Percentiles rank a stretch among this genome's conserved stretches.
phyloP scores from a whole-genome alignment of 92 coral and sea anemone genomes.

The Micromussa lordhowensis region DNA sequence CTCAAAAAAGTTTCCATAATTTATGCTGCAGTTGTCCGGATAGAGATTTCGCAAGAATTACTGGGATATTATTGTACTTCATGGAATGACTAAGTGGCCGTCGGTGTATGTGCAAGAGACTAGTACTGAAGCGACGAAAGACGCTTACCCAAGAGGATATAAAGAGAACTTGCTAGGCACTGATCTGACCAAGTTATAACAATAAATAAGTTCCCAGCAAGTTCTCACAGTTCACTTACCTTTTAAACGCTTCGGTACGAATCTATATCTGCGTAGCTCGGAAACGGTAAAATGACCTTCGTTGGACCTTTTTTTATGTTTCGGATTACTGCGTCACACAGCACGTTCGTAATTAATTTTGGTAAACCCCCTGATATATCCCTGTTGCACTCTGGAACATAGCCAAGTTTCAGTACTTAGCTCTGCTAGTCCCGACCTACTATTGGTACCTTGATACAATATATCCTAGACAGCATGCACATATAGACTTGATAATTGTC shows the following conservation, averaged over 20 bases:
- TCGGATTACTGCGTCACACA: neutral
- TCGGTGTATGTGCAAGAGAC: neutral
- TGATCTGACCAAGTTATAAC: neutral
- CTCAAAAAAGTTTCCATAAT: too few relatives aligned
- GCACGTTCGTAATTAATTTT: neutral
- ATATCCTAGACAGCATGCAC: too few relatives aligned
- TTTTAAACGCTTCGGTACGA: neutral
- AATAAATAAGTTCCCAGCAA: neutral
- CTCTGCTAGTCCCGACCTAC: too few relatives aligned
- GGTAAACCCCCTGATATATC: neutral
- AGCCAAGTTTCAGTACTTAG: too few relatives aligned
- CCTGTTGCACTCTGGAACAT: neutral
- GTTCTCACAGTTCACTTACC: neutral
- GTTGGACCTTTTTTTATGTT: neutral
- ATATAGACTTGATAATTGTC: too few relatives aligned
- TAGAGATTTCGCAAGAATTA: neutral
- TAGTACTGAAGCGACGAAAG: too few relatives aligned
- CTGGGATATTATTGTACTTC: neutral
- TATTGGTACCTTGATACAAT: too few relatives aligned
- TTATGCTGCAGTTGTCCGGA: neutral
- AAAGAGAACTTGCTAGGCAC: neutral
- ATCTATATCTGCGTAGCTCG: neutral
- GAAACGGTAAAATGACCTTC: neutral
- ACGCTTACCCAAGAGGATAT: neutral
- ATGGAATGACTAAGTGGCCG: neutral